phyloP scores from a whole-genome alignment of 2,888 invertebrate genomes.

The Diachrysia chrysitis region DNA sequence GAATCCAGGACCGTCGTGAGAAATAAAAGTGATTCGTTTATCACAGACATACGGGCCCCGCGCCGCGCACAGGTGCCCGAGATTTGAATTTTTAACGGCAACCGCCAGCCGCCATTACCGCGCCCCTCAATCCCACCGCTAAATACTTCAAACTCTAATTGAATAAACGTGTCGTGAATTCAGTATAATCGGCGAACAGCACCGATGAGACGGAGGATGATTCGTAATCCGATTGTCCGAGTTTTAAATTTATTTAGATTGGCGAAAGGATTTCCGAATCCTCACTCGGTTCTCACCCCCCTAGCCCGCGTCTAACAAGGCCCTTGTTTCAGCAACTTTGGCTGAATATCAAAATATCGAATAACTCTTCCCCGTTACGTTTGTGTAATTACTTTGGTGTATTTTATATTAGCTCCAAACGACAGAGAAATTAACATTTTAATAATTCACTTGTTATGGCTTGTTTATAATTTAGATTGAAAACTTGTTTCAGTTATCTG shows the following conservation, averaged over 20 bases:
- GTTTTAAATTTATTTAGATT: slow-evolving; percentile 74
- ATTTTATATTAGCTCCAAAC: slow-evolving; percentile 51
- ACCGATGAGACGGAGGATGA: slow-evolving; percentile 64
- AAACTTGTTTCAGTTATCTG: slow-evolving; percentile 25
- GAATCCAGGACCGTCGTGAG: slow-evolving; percentile 22
- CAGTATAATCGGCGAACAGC: slow-evolving; percentile 71
- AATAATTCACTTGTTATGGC: slow-evolving; percentile 54
- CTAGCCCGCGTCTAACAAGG: slow-evolving; percentile 59
- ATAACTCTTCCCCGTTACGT: slow-evolving; percentile 53
- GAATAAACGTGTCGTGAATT: slow-evolving; percentile 80
- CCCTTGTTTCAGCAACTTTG: slow-evolving; percentile 64
- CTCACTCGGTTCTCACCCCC: slow-evolving; percentile 15
- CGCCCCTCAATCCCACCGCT: slow-evolving; percentile 63
- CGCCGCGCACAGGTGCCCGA: slow-evolving; percentile 51
- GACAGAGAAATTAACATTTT: slow-evolving; percentile 58
- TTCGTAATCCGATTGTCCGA: slow-evolving; percentile 64
- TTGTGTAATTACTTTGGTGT: slow-evolving; percentile 56
- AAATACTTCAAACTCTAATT: slow-evolving; percentile 80
- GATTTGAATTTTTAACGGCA: slow-evolving; percentile 63
- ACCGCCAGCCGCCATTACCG: slow-evolving; percentile 55
- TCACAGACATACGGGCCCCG: slow-evolving; percentile 6
- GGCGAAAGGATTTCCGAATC: slow-evolving; percentile 64
- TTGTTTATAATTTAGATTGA: slow-evolving; percentile 38
- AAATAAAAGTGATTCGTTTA: slow-evolving; percentile 50
- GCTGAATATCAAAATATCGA: slow-evolving; percentile 65